Conservation (phyloP, 2,888 invertebrate species). For the Trissolcus japonicus region DNA sequence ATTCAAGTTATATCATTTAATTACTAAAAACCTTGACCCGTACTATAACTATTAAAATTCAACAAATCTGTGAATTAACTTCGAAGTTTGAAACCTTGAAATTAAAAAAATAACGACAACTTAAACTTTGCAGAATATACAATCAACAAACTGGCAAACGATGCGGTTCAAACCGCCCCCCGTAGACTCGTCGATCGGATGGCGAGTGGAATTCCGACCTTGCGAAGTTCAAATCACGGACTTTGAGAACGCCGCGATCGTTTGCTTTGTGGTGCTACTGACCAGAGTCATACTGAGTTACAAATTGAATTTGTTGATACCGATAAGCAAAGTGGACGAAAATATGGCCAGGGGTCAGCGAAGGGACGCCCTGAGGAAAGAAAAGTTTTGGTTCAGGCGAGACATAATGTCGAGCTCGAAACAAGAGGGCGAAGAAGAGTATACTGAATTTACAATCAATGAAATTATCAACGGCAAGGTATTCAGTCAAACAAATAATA, state of each 20-base stretch:
- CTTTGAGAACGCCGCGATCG: constrained; percentile 99
- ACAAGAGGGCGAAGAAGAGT: constrained; percentile 79
- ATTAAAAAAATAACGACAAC: no score
- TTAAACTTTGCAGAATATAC: constrained; percentile 86
- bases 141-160: constrained; percentile 99
- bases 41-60: no score
- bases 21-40: no score
- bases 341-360: constrained; percentile 98
- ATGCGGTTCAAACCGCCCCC: constrained; percentile 99
- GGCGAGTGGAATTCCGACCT: constrained; percentile 99
- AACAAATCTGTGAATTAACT: no score
- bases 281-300: constrained; percentile 98
- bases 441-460: constrained; percentile 90
- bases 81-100: no score
- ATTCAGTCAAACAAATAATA: not conserved
- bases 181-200: constrained; percentile 96
- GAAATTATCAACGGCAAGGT: constrained; percentile 98
- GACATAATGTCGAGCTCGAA: constrained; percentile 81
- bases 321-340: constrained; percentile 98
- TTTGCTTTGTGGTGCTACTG: constrained; percentile 97
- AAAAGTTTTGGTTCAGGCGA: constrained; percentile 96
- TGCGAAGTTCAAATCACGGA: constrained; percentile 99
- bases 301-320: constrained; percentile 96
- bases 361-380: constrained; percentile 87
- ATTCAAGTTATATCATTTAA: no score